phyloP scores from a whole-genome alignment of 2,888 invertebrate genomes.

The Drosophila sordidula region DNA sequence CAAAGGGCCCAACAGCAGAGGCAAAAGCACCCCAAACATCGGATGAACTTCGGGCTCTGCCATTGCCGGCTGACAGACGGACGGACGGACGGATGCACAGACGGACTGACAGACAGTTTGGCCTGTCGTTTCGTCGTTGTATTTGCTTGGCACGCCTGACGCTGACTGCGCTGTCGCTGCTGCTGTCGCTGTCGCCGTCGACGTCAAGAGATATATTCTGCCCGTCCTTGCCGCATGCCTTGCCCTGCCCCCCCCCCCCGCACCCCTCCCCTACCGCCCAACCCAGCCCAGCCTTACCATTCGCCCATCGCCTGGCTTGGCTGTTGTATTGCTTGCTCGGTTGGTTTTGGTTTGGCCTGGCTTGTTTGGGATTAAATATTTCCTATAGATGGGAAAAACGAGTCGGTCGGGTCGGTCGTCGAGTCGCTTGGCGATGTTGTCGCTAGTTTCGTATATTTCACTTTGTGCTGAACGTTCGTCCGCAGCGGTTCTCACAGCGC shows the following conservation, averaged over 20 bases:
- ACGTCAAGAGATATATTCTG: slow-evolving; percentile 61
- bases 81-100: slow-evolving; percentile 10
- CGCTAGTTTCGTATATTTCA: slow-evolving; percentile 77
- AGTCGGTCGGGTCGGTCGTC: slow-evolving; percentile 80
- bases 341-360: slow-evolving; percentile 65
- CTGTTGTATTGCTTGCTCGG: slow-evolving; percentile 37
- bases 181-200: slow-evolving; percentile 23
- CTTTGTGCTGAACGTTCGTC: slow-evolving; percentile 75
- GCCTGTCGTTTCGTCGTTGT: slow-evolving; percentile 41
- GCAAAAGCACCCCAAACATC: slow-evolving; percentile 69
- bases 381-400: slow-evolving; percentile 82
- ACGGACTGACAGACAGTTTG: slow-evolving; percentile 15
- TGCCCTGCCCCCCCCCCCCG: slow-evolving; percentile 9
- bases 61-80: slow-evolving; percentile 15
- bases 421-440: slow-evolving; percentile 68
- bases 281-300: slow-evolving; percentile 13
- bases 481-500: slow-evolving; percentile 68
- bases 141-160: slow-evolving; percentile 74
- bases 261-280: slow-evolving; percentile 36
- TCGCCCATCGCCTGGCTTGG: slow-evolving; percentile 1
- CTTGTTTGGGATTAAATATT: slow-evolving; percentile 81
- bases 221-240: slow-evolving; percentile 54
- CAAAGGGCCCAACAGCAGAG: slow-evolving; percentile 37
- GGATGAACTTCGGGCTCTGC: slow-evolving; percentile 57
- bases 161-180: slow-evolving; percentile 29